phyloP scores from a whole-genome alignment of 1,140 invertebrate genomes.

The Tribolium madens region DNA sequence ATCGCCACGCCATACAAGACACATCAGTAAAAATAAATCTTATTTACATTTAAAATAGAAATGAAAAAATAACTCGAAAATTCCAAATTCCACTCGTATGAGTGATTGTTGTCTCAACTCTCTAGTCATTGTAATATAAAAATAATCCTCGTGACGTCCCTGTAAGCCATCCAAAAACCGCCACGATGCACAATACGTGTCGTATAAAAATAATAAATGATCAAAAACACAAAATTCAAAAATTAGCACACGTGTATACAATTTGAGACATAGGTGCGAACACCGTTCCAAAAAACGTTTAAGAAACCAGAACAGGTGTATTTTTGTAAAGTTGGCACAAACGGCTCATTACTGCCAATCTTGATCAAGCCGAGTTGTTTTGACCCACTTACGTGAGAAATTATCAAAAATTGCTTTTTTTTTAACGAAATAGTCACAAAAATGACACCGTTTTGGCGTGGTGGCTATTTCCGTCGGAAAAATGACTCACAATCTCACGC shows the following conservation, averaged over 20 bases:
- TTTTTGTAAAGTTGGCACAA: slow-evolving; percentile 15
- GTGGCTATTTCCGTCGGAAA: neutral
- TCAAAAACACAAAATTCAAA: neutral
- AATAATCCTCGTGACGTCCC: neutral
- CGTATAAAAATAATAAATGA: slow-evolving; percentile 28
- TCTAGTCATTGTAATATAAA: slow-evolving; percentile 14
- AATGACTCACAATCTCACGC: slow-evolving; percentile 18
- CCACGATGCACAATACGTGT: slow-evolving; percentile 2
- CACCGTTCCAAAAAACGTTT: neutral
- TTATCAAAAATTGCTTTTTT: neutral
- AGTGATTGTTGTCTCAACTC: slow-evolving; percentile 1
- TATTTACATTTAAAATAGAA: slow-evolving; percentile 25
- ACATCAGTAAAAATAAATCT: neutral
- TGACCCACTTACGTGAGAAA: neutral
- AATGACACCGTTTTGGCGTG: neutral
- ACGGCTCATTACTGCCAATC: slow-evolving; percentile 25
- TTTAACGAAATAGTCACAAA: neutral
- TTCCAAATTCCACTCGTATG: neutral
- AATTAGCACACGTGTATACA: neutral
- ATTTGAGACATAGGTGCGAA: neutral
- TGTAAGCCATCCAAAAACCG: neutral
- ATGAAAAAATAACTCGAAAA: slow-evolving; percentile 10
- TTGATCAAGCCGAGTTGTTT: neutral
- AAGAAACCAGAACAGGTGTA: neutral
- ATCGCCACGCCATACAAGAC: neutral